phyloP scores from a whole-genome alignment of 1,140 invertebrate genomes.

The Sitobion miscanthi region DNA sequence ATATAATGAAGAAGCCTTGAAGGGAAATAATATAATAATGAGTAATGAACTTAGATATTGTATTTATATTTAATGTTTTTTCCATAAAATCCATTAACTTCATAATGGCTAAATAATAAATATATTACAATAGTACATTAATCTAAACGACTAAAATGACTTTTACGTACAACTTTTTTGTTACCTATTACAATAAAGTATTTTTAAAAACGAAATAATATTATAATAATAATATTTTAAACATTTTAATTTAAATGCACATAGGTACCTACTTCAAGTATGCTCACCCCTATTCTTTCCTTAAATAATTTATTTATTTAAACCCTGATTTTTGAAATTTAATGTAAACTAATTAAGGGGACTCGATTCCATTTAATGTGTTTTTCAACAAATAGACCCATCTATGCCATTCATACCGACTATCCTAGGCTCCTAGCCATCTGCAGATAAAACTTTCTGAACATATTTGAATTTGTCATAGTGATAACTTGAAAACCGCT shows the following conservation, averaged over 20 bases:
- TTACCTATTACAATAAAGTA: neutral
- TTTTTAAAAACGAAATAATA: neutral
- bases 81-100: neutral
- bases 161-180: neutral
- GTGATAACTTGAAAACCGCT: no score
- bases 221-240: neutral
- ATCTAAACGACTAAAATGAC: neutral
- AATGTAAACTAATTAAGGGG: no score
- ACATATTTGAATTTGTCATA: no score
- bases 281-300: no score
- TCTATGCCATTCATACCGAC: no score
- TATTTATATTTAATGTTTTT: neutral
- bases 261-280: neutral
- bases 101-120: neutral
- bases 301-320: no score
- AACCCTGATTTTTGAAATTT: no score
- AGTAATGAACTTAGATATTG: neutral
- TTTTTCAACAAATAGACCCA: no score
- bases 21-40: neutral
- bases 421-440: no score
- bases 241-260: neutral
- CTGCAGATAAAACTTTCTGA: no score
- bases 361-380: no score
- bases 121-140: neutral
- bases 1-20: conserved; percentile 3